Evolutionary conservation across 2,113 vertebrate species (phyloP).

Genomic region (Leptobrachium ailaonicum): DNA sequence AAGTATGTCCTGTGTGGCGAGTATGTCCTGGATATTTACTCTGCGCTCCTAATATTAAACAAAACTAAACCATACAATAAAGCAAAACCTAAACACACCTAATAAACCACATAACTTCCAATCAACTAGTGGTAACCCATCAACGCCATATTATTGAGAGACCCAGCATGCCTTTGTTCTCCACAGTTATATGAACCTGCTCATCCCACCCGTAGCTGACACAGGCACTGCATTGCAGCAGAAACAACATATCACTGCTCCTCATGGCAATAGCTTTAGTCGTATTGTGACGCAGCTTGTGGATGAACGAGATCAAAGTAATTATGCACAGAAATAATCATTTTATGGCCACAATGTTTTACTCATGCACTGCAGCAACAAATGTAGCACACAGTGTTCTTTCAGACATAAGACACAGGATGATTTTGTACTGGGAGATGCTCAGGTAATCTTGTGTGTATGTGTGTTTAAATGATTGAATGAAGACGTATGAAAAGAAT

Average conservation of each 20-base stretch:
- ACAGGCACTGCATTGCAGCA: neutral
- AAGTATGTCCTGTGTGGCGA: too few species aligned
- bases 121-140: too few species aligned
- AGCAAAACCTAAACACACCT: too few species aligned
- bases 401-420: neutral
- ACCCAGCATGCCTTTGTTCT: neutral
- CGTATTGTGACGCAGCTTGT: neutral
- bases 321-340: neutral
- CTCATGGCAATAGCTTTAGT: neutral
- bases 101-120: too few species aligned
- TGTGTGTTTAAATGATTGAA: neutral
- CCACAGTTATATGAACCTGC: neutral
- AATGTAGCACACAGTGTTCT: neutral
- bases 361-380: neutral
- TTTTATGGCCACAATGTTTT: neutral
- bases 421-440: neutral
- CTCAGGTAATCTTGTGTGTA: neutral
- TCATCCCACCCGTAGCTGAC: neutral
- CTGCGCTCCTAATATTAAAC: too few species aligned
- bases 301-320: neutral
- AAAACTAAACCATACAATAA: too few species aligned
- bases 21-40: too few species aligned
- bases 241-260: neutral
- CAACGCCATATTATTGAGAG: too few species aligned
- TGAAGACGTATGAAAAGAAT: slow-evolving; percentile 3